Conservation (phyloP, 1,140 invertebrate genomes). For the Penaeus indicus region DNA sequence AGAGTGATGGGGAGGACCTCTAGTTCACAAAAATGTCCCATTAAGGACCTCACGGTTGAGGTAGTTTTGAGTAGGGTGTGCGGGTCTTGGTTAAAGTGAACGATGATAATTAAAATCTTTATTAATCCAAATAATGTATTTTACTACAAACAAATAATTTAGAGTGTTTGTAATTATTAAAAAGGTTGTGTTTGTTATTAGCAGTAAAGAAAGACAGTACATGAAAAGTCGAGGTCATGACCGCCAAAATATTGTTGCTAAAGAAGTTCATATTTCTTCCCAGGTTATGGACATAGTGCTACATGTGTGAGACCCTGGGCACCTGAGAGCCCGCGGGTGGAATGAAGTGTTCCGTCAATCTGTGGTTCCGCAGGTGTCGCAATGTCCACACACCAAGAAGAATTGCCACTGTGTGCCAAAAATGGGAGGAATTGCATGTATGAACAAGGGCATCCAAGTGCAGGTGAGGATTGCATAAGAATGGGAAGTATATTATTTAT, state of each 20-base stretch:
- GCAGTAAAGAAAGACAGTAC: too few relatives aligned
- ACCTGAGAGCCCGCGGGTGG: constrained; percentile 88
- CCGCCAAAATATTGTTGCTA: neutral
- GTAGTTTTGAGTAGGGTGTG: constrained; percentile 71
- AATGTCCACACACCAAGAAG: constrained; percentile 92
- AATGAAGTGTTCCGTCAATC: constrained; percentile 93
- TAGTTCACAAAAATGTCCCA: constrained; percentile 96
- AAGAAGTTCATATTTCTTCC: constrained; percentile 60
- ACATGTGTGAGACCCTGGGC: constrained; percentile 96
- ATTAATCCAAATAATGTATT: too few relatives aligned
- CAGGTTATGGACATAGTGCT: constrained; percentile 97
- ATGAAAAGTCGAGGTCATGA: too few relatives aligned
- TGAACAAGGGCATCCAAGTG: constrained; percentile 92
- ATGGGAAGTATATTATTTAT: neutral
- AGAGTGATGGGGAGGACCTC: constrained; percentile 93
- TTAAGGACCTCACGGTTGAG: constrained; percentile 91
- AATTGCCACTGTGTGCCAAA: constrained; percentile 95
- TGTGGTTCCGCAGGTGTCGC: constrained; percentile 88
- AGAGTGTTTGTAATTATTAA: too few relatives aligned
- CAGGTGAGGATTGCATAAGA: constrained; percentile 71
- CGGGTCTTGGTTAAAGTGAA: too few relatives aligned
- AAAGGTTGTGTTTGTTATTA: too few relatives aligned
- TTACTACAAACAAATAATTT: too few relatives aligned
- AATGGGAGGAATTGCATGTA: constrained; percentile 95
- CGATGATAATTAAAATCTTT: too few relatives aligned